A percentile compares a stretch with the other conserved stretches of the same genome.
Conservation (phyloP, 2,888 invertebrate genomes). For the Tinea semifulvella region DNA sequence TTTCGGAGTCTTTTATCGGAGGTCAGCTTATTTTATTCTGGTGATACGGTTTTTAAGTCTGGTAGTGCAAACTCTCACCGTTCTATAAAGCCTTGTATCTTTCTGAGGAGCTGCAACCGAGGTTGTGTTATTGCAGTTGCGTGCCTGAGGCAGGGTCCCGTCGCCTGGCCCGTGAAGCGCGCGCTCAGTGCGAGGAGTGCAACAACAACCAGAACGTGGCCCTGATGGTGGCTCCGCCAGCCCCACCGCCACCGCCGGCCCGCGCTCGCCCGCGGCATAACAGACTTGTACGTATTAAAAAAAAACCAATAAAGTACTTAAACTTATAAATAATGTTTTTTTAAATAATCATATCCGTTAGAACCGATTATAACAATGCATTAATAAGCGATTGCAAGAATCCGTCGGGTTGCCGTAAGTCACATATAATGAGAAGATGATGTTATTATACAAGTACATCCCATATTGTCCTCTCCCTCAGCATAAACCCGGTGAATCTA, state of each 20-base stretch:
- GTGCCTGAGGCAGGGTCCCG: conserved; percentile 60
- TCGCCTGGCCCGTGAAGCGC: conserved; percentile 35
- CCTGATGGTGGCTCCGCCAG: conserved; percentile 28
- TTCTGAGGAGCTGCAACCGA: neutral
- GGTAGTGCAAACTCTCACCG: neutral
- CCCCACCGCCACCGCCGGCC: conserved; percentile 20
- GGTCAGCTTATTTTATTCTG: too few relatives aligned
- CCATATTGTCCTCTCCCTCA: too few relatives aligned
- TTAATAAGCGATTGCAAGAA: too few relatives aligned
- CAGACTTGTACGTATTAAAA: neutral
- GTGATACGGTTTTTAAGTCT: too few relatives aligned
- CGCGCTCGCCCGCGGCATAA: neutral
- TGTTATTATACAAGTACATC: too few relatives aligned
- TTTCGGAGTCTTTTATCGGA: too few relatives aligned
- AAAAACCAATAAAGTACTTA: neutral
- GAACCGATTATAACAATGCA: too few relatives aligned
- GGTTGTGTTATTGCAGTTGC: conserved; percentile 30
- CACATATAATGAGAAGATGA: too few relatives aligned
- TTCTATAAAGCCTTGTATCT: neutral
- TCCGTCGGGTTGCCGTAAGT: too few relatives aligned
- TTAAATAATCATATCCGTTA: too few relatives aligned
- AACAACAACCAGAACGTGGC: conserved; percentile 37
- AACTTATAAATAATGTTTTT: too few relatives aligned
- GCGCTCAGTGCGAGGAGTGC: conserved; percentile 44
- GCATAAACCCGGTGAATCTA: too few relatives aligned